These are phyloP conservation scores for Helleia helle DNA, from an alignment of 2,888 invertebrate genomes.

Conservation along the genomic window DNA sequence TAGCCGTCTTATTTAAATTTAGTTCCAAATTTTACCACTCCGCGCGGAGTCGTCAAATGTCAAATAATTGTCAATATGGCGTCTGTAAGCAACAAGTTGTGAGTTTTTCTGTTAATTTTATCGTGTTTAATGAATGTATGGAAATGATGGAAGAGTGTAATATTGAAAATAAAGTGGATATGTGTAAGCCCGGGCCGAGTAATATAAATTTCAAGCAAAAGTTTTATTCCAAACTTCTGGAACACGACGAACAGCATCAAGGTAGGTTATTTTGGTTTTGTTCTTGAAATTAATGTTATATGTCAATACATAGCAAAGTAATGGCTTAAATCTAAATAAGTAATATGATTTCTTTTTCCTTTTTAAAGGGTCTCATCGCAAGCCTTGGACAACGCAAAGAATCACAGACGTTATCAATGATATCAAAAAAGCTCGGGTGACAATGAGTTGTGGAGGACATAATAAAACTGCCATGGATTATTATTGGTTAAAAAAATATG, in stretches of 20 bases:
- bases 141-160: no score
- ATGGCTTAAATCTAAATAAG: neutral
- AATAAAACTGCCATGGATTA: conserved; percentile 7
- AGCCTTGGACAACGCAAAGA: conserved; percentile 11
- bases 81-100: no score
- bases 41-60: no score
- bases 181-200: no score
- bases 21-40: no score
- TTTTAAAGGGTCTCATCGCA: conserved; percentile 7
- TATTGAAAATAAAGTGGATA: no score
- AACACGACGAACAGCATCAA: conserved; percentile 2
- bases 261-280: neutral
- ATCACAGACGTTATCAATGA: conserved; percentile 9
- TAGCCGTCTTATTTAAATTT: no score
- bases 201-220: neutral
- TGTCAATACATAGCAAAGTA: no score
- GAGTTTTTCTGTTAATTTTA: no score
- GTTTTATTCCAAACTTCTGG: neutral
- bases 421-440: conserved; percentile 2
- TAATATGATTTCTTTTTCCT: neutral
- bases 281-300: neutral
- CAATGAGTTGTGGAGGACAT: neutral
- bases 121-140: no score
- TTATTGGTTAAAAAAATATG: conserved; percentile 17
- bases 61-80: no score